These are phyloP conservation scores for Procavia capensis DNA, from an alignment of 2,113 vertebrate species.

Conservation along the genomic window DNA sequence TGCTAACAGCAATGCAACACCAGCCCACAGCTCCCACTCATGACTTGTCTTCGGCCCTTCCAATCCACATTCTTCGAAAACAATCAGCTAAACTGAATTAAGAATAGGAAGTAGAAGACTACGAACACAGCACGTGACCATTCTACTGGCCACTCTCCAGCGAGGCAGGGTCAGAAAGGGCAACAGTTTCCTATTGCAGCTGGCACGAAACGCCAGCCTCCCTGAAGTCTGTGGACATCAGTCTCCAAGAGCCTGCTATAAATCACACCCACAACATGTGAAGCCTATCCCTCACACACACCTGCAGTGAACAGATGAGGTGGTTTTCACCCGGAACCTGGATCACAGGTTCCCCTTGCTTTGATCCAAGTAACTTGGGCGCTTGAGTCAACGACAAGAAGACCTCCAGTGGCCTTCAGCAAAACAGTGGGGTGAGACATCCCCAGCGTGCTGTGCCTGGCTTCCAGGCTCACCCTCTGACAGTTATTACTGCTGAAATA, in stretches of 20 bases:
- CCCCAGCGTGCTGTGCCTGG: slow-evolving; percentile 89
- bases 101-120: not conserved
- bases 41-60: not conserved
- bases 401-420: slow-evolving; percentile 92
- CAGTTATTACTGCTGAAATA: slow-evolving; percentile 96
- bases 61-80: not conserved
- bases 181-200: slow-evolving; percentile 69
- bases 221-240: slow-evolving; percentile 53
- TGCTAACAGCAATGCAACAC: fast-evolving
- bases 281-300: slow-evolving; percentile 87
- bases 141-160: slow-evolving; percentile 16
- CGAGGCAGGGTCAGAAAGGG: not conserved
- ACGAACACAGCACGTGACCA: too few relatives aligned
- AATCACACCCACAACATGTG: slow-evolving; percentile 74
- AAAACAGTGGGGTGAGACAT: slow-evolving; percentile 93
- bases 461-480: slow-evolving; percentile 91
- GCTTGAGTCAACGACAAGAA: slow-evolving; percentile 94
- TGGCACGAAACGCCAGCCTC: not conserved
- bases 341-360: slow-evolving; percentile 89
- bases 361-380: slow-evolving; percentile 88
- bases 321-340: slow-evolving; percentile 89
- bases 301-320: slow-evolving; percentile 90
- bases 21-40: fast-evolving
- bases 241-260: slow-evolving; percentile 68
- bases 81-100: not conserved